Evolutionary conservation across 2,888 invertebrate genomes (phyloP).

Genomic region (Diarsia rubi): DNA sequence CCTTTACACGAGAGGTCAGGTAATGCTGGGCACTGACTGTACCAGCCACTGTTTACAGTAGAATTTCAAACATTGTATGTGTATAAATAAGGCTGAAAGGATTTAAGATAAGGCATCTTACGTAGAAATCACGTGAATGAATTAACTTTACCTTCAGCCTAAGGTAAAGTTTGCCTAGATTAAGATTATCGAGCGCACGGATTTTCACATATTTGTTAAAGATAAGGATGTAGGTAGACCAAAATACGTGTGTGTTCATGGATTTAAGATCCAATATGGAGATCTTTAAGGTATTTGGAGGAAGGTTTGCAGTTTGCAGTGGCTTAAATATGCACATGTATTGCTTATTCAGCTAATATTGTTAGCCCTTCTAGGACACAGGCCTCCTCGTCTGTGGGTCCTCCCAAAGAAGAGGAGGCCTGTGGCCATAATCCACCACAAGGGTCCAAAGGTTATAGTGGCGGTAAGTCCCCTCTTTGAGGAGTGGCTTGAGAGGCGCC

Average conservation of each 20-base stretch:
- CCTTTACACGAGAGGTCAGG: too few relatives aligned
- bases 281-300: not conserved
- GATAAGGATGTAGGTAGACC: constrained; percentile 37
- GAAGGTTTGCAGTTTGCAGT: not conserved
- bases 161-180: constrained; percentile 51
- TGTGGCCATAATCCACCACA: not conserved
- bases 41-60: constrained; percentile 29
- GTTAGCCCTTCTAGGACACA: not conserved
- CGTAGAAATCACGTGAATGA: constrained; percentile 58
- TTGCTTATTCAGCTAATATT: not conserved
- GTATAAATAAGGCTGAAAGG: constrained; percentile 46
- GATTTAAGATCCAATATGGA: not conserved
- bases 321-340: not conserved
- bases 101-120: constrained; percentile 53
- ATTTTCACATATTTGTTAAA: constrained; percentile 58
- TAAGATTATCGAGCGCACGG: constrained; percentile 56
- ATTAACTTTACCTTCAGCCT: constrained; percentile 50
- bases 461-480: too few relatives aligned
- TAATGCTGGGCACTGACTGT: not conserved
- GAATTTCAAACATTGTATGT: constrained; percentile 44
- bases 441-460: not conserved
- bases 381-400: not conserved
- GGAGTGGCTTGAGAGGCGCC: too few relatives aligned
- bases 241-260: constrained; percentile 21
- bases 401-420: too few relatives aligned